phyloP scores from a whole-genome alignment of 2,113 vertebrate species.

The Oxyura jamaicensis region DNA sequence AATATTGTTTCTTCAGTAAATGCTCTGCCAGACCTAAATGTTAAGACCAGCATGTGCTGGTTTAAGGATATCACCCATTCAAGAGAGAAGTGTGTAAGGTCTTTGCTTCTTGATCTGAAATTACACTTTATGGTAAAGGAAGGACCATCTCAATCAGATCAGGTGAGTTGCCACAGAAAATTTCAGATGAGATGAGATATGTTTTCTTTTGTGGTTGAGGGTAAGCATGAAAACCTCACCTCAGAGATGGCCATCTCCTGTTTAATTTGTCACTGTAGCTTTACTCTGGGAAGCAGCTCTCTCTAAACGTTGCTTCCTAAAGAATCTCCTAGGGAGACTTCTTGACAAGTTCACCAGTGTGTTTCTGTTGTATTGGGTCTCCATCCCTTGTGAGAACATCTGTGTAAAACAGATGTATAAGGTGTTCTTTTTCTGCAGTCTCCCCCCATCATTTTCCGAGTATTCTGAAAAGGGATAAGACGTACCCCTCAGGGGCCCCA shows the following conservation, averaged over 20 bases:
- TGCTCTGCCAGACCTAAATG: neutral
- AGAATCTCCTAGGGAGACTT: neutral
- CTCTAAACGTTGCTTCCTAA: neutral
- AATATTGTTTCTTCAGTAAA: neutral
- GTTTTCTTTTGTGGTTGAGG: neutral
- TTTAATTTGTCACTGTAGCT: neutral
- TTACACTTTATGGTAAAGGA: neutral
- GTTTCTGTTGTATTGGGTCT: neutral
- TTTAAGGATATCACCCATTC: neutral
- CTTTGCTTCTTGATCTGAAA: neutral
- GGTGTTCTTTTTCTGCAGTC: neutral
- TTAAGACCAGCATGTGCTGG: fast-evolving
- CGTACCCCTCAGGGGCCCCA: neutral
- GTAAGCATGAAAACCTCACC: neutral
- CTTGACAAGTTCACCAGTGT: neutral
- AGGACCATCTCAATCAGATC: neutral
- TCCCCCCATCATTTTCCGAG: neutral
- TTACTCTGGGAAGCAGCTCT: neutral
- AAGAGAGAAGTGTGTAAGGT: neutral
- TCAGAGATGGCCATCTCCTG: neutral
- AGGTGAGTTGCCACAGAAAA: neutral
- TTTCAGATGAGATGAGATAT: neutral
- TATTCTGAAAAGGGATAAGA: neutral
- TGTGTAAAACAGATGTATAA: neutral
- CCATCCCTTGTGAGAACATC: neutral